Conservation (phyloP, 30 jellyfish, hydroid and myxozoan species). For the Calvadosia cruxmelitensis region DNA sequence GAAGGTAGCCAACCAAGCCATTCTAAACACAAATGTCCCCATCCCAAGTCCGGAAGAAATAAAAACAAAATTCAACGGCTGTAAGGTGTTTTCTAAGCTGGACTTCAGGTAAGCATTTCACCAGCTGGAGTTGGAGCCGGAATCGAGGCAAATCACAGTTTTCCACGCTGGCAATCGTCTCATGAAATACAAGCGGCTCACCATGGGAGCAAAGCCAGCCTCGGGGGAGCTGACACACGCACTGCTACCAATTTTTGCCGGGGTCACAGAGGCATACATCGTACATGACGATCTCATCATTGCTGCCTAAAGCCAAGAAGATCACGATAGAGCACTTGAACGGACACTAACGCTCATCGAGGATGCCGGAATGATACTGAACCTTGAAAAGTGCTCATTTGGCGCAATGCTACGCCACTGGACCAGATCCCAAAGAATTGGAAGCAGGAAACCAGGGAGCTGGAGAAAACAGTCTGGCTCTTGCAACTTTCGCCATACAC, state of each 20-base stretch:
- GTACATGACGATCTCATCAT: conserved; percentile 8
- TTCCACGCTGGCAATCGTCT: conserved; percentile 41
- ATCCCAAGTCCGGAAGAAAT: conserved; percentile 42
- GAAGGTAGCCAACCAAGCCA: conserved; percentile 24
- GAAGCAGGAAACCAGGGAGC: conserved; percentile 17
- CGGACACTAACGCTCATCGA: neutral
- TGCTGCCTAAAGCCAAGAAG: neutral
- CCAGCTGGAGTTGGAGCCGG: conserved; percentile 40
- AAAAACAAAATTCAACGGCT: conserved; percentile 24
- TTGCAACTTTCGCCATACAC: conserved; percentile 37
- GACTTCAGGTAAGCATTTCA: conserved; percentile 56
- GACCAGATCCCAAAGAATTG: neutral
- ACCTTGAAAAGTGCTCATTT: conserved; percentile 4
- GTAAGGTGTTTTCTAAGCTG: conserved; percentile 28
- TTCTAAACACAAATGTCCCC: conserved; percentile 19
- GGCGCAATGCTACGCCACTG: conserved; percentile 19
- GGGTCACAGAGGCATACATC: too few relatives aligned
- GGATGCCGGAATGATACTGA: conserved; percentile 12
- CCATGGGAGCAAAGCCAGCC: too few relatives aligned
- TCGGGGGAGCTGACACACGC: too few relatives aligned
- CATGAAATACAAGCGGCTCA: too few relatives aligned
- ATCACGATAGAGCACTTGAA: conserved; percentile 3
- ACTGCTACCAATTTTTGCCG: too few relatives aligned
- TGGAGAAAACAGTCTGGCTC: conserved; percentile 38
- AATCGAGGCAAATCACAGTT: conserved; percentile 24